Percentiles rank a stretch among this genome's conserved stretches.
phyloP scores from a whole-genome alignment of 2,888 invertebrate genomes.

The Perithous albicinctus region DNA sequence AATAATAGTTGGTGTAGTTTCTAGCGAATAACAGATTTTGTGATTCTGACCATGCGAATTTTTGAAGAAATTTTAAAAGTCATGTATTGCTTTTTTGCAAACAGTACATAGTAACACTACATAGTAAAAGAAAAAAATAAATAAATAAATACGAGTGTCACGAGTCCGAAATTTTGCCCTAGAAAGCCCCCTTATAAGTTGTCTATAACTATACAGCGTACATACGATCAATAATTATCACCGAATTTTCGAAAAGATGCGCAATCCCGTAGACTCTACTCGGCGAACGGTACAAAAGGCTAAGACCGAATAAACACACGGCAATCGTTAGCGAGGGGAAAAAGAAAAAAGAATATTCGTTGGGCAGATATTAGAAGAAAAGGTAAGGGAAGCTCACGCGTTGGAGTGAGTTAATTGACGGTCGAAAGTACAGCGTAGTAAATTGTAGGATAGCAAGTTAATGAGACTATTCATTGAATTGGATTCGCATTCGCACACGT shows the following conservation, averaged over 20 bases:
- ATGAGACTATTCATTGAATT: conserved; percentile 46
- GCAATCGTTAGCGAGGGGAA: not conserved
- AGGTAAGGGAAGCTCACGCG: conserved; percentile 12
- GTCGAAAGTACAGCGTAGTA: conserved; percentile 27
- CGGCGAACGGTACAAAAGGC: conserved; percentile 48
- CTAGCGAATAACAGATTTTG: too few species aligned
- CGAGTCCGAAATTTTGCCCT: too few species aligned
- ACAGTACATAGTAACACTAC: too few species aligned
- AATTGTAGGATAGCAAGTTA: conserved; percentile 28
- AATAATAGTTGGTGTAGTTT: too few species aligned
- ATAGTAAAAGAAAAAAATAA: too few species aligned
- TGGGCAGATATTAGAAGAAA: conserved; percentile 3
- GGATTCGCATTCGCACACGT: conserved; percentile 40
- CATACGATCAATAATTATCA: conserved; percentile 14
- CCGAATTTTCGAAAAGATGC: conserved; percentile 17
- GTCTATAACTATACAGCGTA: not conserved
- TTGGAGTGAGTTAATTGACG: conserved; percentile 21
- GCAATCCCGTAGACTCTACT: conserved; percentile 24
- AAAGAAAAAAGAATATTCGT: conserved; percentile 1
- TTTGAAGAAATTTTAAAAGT: too few species aligned
- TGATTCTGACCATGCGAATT: too few species aligned
- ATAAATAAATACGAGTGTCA: too few species aligned
- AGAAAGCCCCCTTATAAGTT: too few species aligned
- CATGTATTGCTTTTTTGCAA: too few species aligned
- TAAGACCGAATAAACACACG: conserved; percentile 31